A percentile compares a stretch with the other conserved stretches of the same genome.
phyloP scores from a whole-genome alignment of 1,140 invertebrate genomes.

The Heliothis subflexa region DNA sequence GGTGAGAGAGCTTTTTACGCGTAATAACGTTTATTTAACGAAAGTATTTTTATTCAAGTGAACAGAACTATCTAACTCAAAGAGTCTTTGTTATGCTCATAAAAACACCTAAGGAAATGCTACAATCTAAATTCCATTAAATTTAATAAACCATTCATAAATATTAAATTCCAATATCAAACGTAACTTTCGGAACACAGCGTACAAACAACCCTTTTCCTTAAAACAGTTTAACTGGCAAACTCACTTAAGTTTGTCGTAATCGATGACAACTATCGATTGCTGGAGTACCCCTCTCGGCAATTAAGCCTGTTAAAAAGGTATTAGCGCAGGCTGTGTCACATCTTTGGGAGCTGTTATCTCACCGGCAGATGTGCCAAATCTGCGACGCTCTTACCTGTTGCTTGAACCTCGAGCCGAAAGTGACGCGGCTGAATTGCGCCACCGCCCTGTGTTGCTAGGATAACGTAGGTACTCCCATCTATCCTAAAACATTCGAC shows the following conservation, averaged over 20 bases:
- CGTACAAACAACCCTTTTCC: constrained; percentile 8
- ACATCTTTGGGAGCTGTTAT: constrained; percentile 4
- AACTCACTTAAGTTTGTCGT: background rate
- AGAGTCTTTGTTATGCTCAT: no score
- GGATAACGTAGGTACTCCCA: background rate
- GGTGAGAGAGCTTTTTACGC: no score
- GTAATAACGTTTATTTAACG: no score
- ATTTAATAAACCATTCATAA: no score
- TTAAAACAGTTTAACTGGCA: background rate
- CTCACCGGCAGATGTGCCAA: constrained; percentile 1
- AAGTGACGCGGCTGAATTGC: constrained; percentile 72
- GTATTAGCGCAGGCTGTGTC: background rate
- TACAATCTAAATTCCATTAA: no score
- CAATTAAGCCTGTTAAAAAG: constrained; percentile 48
- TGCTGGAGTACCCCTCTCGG: background rate
- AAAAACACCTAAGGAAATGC: no score
- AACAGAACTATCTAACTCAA: no score
- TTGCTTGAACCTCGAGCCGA: constrained; percentile 72
- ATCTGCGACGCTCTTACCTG: constrained; percentile 67
- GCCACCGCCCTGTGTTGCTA: constrained; percentile 70
- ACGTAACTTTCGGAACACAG: no score
- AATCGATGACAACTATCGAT: constrained; percentile 28
- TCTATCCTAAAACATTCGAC: no score
- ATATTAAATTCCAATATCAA: no score
- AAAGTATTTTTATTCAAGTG: no score